Base-by-base conservation (phyloP, 1,140 invertebrate genomes). In the Drosophila lacteicornis region DNA sequence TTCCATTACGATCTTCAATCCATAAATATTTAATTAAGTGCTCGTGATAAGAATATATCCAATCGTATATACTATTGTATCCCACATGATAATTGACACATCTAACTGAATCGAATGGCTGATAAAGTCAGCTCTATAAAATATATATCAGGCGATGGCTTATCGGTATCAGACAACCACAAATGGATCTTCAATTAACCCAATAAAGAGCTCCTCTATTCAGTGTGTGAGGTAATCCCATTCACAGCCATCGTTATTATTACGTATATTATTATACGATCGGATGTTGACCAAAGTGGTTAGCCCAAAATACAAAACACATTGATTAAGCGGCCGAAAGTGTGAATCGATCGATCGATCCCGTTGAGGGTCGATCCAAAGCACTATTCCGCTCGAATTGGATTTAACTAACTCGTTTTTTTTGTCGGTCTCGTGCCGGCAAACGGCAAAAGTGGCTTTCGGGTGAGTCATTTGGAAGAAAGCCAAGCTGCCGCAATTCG, bases 271-370 rank as follows among this genome's bases (percentile, higher is more conserved):
- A 11, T 36, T 36, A 15, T 19, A 4, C 42, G 38, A 65, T 65
- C 62, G 56, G 62, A 61, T 62, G 62, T 70, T 68, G 49, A 13
- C 47, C 62, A 30, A 27, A 45, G n/a, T 30, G 12, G 38, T 67
- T 70, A 55, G 17, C 27, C 36, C 47, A 68, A 70, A 66, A 79
- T 67, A 42, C 25, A 59, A 61, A 67, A 61, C 56, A 62, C 25
- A 68, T 62, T 75, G 61, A 68, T 80, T 80, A 60, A 75, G 62
- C 9, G 33, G 33, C 51, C 36, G 25, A 59, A 67, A 42, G 42
- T 76, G 81, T 51, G 46, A 80, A 63, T 84, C 69, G 76, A 84
- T 58, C 69, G 76, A 84, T 58, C 25, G 61, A 36, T 60, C 19
- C 49, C 51, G 40, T 50, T 43, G 75, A 45, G 36, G 49, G 55